Percentiles rank a stretch among this genome's conserved stretches.
phyloP scores from a whole-genome alignment of 2,888 invertebrate species.

The Trimorus sp. region DNA sequence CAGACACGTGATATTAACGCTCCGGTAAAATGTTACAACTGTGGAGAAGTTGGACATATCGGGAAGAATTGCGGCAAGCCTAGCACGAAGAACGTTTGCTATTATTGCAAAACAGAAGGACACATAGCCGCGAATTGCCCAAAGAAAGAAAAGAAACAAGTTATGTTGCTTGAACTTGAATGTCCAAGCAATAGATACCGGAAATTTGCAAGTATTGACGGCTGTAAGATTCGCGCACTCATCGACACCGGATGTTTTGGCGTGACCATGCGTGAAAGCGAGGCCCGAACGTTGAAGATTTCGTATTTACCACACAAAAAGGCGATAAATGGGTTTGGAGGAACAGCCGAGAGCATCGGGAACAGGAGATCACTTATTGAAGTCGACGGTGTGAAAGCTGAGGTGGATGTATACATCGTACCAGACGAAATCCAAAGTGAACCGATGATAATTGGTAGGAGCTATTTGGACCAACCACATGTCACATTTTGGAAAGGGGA shows the following conservation, averaged over 20 bases:
- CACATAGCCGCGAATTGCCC: constrained; percentile 18
- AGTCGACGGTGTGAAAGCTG: constrained; percentile 17
- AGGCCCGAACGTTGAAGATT: not conserved
- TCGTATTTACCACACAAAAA: not conserved
- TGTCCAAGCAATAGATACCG: not conserved
- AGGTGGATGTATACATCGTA: constrained; percentile 15
- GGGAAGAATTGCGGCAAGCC: constrained; percentile 13
- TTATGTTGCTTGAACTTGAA: not conserved
- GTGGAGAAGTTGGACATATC: constrained; percentile 15
- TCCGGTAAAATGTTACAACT: constrained; percentile 30
- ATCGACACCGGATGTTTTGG: constrained; percentile 28
- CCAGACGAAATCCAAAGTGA: constrained; percentile 15
- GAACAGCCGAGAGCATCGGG: not conserved
- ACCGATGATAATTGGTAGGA: constrained; percentile 22
- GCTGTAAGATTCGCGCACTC: constrained; percentile 3
- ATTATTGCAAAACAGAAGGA: constrained; percentile 13
- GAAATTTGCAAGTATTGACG: constrained; percentile 18
- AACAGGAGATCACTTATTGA: not conserved
- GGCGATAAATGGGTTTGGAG: constrained; percentile 21
- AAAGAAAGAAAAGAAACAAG: not conserved
- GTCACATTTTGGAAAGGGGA: constrained; percentile 15
- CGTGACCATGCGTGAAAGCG: constrained; percentile 19
- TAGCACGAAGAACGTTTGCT: constrained; percentile 7
- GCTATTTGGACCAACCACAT: constrained; percentile 16
- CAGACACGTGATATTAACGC: no score